Evolutionary conservation across 1,140 invertebrate genomes (phyloP), one percentile per base, ranked within the genome.

Genomic region (Macrostomum lignano): DNA sequence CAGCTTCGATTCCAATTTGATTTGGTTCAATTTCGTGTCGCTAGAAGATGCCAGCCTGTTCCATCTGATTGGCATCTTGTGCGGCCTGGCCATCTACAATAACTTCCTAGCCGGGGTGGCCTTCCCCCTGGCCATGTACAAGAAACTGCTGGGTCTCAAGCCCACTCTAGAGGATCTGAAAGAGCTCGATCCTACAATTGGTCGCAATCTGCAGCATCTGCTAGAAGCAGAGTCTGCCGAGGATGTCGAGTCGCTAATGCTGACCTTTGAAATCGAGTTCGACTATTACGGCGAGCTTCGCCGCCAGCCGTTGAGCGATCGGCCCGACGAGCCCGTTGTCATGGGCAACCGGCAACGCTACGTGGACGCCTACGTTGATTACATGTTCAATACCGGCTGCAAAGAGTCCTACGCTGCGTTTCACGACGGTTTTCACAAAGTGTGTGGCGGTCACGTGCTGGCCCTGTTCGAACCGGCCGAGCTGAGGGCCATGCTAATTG

Each of bases 41-140:
- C 11, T 33, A 17, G 17, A 7, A 4, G 4, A 5, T 28, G 19
- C 15, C 39, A 58, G 49, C 17, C 79, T 81, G 70, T 88, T 77
- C 51, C 67, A 67, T 46, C 58, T 86, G 28, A 78, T 88, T 45
- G 77, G 74, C 61, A 52, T 54, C 40, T 44, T 58, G 4, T 91
- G 79, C 58, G 86, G 81, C 14, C 60, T 96, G 33, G 82, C 78
- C 3, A 91, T 94, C 49, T 94, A 94, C 54, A 94, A 94, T 61
- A 76, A 74, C 39, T 84, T 72, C 14, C 91, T 96, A 36, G 88
- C 94, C 30, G 72, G 84, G 51, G 65, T 94, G 21, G 77, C 76
- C 10, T 94, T 94, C 54, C 86, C 86, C 0, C 54, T 88, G 39
- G 78, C 73, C 3, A 55, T 96, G 7, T 96, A 86, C 48, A 94